Evolutionary conservation across 2,888 invertebrate genomes (phyloP).

Genomic region (Anoplius nigerrimus): DNA sequence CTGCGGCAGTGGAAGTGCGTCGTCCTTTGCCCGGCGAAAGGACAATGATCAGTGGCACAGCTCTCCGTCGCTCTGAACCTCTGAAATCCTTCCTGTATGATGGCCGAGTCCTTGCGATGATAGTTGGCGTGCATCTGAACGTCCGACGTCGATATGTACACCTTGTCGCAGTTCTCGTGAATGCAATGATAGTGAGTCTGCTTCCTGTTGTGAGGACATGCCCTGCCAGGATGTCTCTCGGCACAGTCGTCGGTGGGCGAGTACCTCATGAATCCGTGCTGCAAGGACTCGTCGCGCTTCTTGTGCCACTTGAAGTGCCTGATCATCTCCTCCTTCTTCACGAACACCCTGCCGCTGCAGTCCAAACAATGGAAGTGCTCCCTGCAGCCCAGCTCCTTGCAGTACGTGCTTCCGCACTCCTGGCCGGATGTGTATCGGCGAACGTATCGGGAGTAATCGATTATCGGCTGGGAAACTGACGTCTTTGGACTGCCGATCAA

Average conservation of each 20-base stretch:
- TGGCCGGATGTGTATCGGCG: conserved; percentile 88
- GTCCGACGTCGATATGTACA: conserved; percentile 98
- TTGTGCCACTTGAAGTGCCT: conserved; percentile 99
- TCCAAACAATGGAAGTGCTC: conserved; percentile 96
- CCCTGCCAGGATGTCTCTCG: conserved; percentile 83
- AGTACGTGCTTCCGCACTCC: conserved; percentile 90
- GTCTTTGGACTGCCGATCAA: conserved; percentile 72
- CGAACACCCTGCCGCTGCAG: conserved; percentile 91
- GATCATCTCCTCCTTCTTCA: conserved; percentile 99
- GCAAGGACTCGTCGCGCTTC: conserved; percentile 96
- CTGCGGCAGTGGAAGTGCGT: conserved; percentile 98
- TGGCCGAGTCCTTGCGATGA: conserved; percentile 97
- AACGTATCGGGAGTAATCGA: conserved; percentile 93
- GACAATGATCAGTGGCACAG: conserved; percentile 93
- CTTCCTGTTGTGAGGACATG: conserved; percentile 93
- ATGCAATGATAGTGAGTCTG: conserved; percentile 99
- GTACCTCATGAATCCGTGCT: conserved; percentile 96
- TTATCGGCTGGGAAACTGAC: conserved; percentile 80
- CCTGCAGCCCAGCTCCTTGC: conserved; percentile 91
- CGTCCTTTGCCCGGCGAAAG: conserved; percentile 94
- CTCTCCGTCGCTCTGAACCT: conserved; percentile 97
- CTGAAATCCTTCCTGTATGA: conserved; percentile 98
- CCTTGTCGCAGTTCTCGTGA: conserved; percentile 94
- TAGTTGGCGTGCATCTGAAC: conserved; percentile 99
- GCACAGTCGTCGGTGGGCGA: conserved; percentile 97